phyloP scores from a whole-genome alignment of 1,140 invertebrate species.

The Yoshiicerus persimilis region DNA sequence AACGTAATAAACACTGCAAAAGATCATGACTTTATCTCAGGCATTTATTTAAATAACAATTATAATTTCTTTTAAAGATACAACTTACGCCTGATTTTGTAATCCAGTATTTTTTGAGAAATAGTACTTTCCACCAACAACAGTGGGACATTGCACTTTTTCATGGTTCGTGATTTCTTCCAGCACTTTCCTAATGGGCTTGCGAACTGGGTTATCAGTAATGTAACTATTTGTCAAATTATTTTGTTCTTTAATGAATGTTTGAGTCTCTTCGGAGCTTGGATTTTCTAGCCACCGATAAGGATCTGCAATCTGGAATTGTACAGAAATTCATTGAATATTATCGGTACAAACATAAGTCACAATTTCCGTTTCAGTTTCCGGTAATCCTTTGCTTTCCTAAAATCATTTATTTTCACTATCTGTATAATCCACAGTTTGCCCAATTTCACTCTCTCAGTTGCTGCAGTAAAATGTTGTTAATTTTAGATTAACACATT shows the following conservation, averaged over 20 bases:
- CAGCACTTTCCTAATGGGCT: conserved; percentile 72
- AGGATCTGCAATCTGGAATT: conserved; percentile 85
- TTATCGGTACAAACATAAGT: too few relatives aligned
- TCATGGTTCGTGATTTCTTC: conserved; percentile 94
- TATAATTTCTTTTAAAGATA: not conserved
- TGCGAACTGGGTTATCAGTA: conserved; percentile 69
- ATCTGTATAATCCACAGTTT: too few relatives aligned
- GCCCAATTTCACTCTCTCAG: too few relatives aligned
- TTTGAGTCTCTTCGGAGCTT: conserved; percentile 84
- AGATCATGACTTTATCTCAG: too few relatives aligned
- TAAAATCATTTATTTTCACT: too few relatives aligned
- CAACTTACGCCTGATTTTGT: conserved; percentile 83
- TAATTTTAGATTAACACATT: too few relatives aligned
- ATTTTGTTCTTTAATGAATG: conserved; percentile 91
- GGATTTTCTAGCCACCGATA: conserved; percentile 97
- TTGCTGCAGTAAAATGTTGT: too few relatives aligned
- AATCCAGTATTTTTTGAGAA: conserved; percentile 92
- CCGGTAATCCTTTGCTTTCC: too few relatives aligned
- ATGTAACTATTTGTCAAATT: conserved; percentile 82
- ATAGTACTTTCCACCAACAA: conserved; percentile 79
- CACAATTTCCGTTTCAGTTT: too few relatives aligned
- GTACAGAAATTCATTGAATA: too few relatives aligned
- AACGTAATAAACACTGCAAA: conserved; percentile 80
- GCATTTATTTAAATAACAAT: too few relatives aligned
- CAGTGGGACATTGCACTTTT: conserved; percentile 84